These are phyloP conservation scores for Urocyon cinereoargenteus DNA, from an alignment of 2,797 vertebrate species.

Conservation along the genomic window DNA sequence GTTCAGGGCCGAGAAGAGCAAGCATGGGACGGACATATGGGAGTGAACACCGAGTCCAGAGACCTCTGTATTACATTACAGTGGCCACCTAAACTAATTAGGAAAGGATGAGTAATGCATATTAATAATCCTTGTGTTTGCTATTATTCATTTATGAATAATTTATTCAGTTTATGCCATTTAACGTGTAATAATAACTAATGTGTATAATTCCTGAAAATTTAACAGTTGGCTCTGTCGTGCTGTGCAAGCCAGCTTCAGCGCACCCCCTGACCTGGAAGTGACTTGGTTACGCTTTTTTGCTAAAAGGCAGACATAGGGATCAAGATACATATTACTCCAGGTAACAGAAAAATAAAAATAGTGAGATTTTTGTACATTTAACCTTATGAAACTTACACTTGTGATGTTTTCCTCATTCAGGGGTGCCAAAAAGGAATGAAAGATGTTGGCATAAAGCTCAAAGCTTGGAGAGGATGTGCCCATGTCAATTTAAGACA, in stretches of 20 bases:
- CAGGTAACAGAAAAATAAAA: not conserved
- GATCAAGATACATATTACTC: not conserved
- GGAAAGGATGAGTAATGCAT: not conserved
- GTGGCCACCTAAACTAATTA: not conserved
- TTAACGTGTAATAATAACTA: not conserved
- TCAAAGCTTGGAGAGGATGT: not conserved
- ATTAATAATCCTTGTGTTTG: not conserved
- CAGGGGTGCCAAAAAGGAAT: not conserved
- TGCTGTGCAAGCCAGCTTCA: not conserved
- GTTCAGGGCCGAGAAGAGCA: not conserved
- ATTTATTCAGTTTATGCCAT: not conserved
- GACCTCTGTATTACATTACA: too few relatives aligned
- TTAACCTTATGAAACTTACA: not conserved
- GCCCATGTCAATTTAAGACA: not conserved
- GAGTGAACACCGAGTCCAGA: rapidly evolving
- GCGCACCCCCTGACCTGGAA: not conserved
- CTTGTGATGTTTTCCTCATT: not conserved
- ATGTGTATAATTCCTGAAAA: not conserved
- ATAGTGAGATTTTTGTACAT: not conserved
- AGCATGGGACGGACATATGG: rapidly evolving
- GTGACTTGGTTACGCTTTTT: not conserved
- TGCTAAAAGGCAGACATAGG: not conserved
- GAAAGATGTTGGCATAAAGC: not conserved
- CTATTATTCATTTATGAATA: not conserved
- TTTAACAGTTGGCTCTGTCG: not conserved